Base-by-base conservation (phyloP, 1,140 invertebrate species). In the Drosophila pseudoananassae region DNA sequence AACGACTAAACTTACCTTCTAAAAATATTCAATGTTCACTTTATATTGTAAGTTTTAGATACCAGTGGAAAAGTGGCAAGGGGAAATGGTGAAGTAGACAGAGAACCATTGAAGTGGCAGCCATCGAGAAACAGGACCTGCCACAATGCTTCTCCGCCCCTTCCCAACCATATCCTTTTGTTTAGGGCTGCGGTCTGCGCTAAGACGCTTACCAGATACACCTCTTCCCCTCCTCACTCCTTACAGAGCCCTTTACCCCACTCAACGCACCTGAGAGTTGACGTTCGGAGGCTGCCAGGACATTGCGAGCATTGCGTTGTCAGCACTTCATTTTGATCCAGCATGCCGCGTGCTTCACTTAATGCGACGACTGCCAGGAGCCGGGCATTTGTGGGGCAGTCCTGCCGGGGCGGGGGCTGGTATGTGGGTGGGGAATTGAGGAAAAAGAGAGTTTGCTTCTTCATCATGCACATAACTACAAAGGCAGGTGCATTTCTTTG, bases 321-420 rank as follows among this genome's bases (percentile, higher is more conserved):
- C 83, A 87, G 83, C 83, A 87, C 83, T 88, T 87, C 83, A 87
- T 88, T 87, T 88, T 82, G 83, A 83, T 85, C 78, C 83, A 85
- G 75, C 78, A 76, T 87, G 75, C 83, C 61, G 75, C 75, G 75
- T 87, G 78, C 83, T 87, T 87, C 79, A 83, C 83, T 88, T 88
- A 88, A 87, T 88, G 82, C 77, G 57, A 66, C 79, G 57, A 71
- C 79, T 68, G 80, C 56, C 73, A 66, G 64, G 49, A 57, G 74
- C 47, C 43, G 31, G 63, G 64, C 56, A 72, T 60, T 59, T 52
- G 36, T 31, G 15, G 38, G 33, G 52, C 5, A 45, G 27, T 20
- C 25, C 14, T 23, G 54, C 31, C 31, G 25, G 31, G 61, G 20
- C 40, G 14, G 20, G 25, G 49, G n/a, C 38, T 52, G 46, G 36